These are phyloP conservation scores for Porites evermanni DNA, from an alignment of 92 coral and sea anemone species.

Conservation along the genomic window DNA sequence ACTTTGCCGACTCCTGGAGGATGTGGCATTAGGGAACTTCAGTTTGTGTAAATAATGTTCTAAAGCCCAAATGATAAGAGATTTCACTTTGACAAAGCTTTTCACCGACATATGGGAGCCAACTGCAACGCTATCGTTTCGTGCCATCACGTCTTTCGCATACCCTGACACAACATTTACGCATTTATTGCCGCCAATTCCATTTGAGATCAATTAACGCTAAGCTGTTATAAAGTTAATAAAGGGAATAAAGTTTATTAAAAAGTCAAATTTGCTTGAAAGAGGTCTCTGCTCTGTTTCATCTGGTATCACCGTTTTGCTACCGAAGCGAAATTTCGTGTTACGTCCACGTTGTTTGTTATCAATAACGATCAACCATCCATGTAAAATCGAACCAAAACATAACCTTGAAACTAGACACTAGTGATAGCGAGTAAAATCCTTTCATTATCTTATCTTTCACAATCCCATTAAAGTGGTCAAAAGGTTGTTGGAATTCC, in stretches of 20 bases:
- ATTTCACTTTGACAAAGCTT: background rate
- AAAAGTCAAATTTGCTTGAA: background rate
- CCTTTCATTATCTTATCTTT: background rate
- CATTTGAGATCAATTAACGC: conserved; percentile 24
- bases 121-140: conserved; percentile 1
- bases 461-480: background rate
- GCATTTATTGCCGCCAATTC: conserved; percentile 12
- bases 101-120: background rate
- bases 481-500: background rate
- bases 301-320: background rate
- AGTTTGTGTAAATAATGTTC: conserved; percentile 46
- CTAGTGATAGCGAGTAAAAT: background rate
- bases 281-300: background rate
- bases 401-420: background rate
- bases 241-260: background rate
- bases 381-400: background rate
- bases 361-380: background rate
- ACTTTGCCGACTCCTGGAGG: background rate
- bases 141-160: conserved; percentile 29
- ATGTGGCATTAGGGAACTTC: background rate
- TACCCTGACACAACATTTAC: conserved; percentile 4
- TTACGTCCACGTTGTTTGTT: background rate
- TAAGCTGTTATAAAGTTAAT: background rate
- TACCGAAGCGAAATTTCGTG: background rate
- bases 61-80: background rate